Evolutionary conservation across 2,888 invertebrate species (phyloP).

Genomic region (Trichogramma evanescens): DNA sequence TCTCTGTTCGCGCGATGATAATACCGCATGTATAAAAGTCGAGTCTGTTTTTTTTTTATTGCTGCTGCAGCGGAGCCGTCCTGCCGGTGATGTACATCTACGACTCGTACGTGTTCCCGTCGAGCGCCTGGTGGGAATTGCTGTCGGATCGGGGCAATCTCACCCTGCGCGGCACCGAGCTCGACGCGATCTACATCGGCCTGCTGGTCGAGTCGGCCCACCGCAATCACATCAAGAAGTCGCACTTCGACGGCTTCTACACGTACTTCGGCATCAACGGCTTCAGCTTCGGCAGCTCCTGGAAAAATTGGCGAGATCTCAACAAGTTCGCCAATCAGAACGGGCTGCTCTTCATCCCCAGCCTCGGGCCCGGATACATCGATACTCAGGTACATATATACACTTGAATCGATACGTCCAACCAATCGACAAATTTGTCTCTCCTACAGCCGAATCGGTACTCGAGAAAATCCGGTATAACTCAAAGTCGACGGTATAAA

Average conservation of each 20-base stretch:
- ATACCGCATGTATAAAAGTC: no score
- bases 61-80: conserved; percentile 31
- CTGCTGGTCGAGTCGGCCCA: conserved; percentile 53
- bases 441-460: background rate
- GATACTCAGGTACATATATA: conserved; percentile 52
- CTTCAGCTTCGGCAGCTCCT: conserved; percentile 59
- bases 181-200: conserved; percentile 57
- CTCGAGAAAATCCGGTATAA: background rate
- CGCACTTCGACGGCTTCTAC: conserved; percentile 58
- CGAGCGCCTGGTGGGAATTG: conserved; percentile 52
- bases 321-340: conserved; percentile 55
- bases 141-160: conserved; percentile 46
- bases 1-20: no score
- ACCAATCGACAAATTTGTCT: background rate
- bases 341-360: conserved; percentile 59
- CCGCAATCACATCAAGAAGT: conserved; percentile 50
- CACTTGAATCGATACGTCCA: background rate
- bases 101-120: conserved; percentile 55
- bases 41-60: background rate
- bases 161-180: conserved; percentile 51
- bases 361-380: conserved; percentile 64
- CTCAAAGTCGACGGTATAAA: background rate
- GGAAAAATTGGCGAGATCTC: conserved; percentile 55
- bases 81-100: conserved; percentile 61
- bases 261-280: conserved; percentile 61